Percentiles rank a stretch among this genome's conserved stretches.
These are phyloP conservation scores for Ctenosaura bakeri DNA, from an alignment of 2,797 vertebrate species.

Conservation along the genomic window DNA sequence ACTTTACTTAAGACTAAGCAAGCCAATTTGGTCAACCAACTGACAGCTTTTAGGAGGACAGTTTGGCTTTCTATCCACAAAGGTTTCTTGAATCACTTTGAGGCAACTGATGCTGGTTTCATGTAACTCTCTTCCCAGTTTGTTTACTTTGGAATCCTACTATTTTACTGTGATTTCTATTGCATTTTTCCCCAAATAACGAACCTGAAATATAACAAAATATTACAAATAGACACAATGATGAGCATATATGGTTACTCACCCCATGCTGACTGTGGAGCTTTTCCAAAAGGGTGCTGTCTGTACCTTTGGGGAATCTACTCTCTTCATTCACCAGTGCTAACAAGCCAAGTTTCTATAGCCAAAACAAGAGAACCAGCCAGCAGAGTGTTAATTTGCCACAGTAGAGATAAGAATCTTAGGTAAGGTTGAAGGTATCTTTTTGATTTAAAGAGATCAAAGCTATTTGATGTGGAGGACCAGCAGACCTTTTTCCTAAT, in stretches of 20 bases:
- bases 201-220: not conserved
- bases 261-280: conserved; percentile 92
- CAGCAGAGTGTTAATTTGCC: not conserved
- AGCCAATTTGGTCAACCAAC: not conserved
- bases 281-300: conserved; percentile 93
- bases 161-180: not conserved
- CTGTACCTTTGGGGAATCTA: conserved; percentile 94
- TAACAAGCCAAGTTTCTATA: conserved; percentile 92
- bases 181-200: not conserved
- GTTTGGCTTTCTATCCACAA: not conserved
- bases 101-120: not conserved
- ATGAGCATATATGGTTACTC: conserved; percentile 72
- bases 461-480: too few relatives aligned
- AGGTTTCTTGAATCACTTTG: not conserved
- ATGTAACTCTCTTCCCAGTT: not conserved
- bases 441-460: too few relatives aligned
- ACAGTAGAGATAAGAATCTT: not conserved
- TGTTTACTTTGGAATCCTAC: not conserved
- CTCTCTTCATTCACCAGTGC: conserved; percentile 95
- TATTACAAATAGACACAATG: conserved; percentile 29
- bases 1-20: not conserved
- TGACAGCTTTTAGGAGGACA: not conserved
- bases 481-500: too few relatives aligned
- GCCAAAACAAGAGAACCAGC: conserved; percentile 41
- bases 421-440: too few relatives aligned